These are phyloP conservation scores for Spicauda simplicius DNA, from an alignment of 2,888 invertebrate genomes.

Conservation along the genomic window DNA sequence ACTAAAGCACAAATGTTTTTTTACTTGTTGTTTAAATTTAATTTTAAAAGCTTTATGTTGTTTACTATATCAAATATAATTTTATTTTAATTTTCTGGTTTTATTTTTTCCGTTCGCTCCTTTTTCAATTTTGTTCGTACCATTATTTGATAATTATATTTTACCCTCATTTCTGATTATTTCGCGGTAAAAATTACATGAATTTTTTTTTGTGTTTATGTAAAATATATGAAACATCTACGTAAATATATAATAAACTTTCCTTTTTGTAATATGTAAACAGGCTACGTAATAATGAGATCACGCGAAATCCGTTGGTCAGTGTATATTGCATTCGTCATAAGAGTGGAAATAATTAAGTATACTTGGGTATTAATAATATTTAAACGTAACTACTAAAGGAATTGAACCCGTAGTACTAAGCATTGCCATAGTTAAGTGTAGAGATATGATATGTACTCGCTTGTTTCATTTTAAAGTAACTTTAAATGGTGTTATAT, in stretches of 20 bases:
- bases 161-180: too few relatives aligned
- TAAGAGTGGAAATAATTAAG: neutral
- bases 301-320: neutral
- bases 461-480: neutral
- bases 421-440: constrained; percentile 5
- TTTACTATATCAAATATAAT: constrained; percentile 9
- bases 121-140: neutral
- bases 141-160: too few relatives aligned
- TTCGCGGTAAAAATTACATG: too few relatives aligned
- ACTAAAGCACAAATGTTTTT: constrained; percentile 19
- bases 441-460: constrained; percentile 2
- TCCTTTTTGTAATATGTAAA: neutral
- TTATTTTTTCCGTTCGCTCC: neutral
- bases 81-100: constrained; percentile 10
- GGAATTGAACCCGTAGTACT: constrained; percentile 18
- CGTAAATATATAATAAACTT: too few relatives aligned
- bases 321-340: neutral
- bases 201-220: too few relatives aligned
- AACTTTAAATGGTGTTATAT: constrained; percentile 1
- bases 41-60: constrained; percentile 14
- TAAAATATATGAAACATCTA: too few relatives aligned
- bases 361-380: constrained; percentile 9
- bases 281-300: neutral
- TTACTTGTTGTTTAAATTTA: neutral
- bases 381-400: constrained; percentile 6